Percentiles rank a stretch among this genome's conserved stretches.
Evolutionary conservation across 2,113 vertebrate species (phyloP).

Genomic region (Stigmatopora argus): DNA sequence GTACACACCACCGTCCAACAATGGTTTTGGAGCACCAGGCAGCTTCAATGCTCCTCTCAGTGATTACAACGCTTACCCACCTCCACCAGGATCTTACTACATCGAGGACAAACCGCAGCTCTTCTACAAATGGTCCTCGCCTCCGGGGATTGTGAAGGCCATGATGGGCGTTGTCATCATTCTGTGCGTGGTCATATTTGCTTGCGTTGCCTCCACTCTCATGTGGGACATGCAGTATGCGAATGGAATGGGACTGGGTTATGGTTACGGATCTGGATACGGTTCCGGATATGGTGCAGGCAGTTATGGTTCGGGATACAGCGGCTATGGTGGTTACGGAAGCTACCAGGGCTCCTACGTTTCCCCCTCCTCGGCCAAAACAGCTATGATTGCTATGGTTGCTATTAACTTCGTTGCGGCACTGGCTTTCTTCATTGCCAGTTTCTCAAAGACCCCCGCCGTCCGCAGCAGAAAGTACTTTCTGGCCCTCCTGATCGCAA

Average conservation of each 20-base stretch:
- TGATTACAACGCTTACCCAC: constrained; percentile 68
- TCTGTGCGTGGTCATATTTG: constrained; percentile 79
- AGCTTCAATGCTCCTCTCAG: constrained; percentile 64
- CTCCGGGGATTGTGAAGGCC: constrained; percentile 74
- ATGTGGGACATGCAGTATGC: constrained; percentile 82
- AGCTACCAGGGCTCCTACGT: constrained; percentile 63
- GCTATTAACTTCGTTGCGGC: constrained; percentile 76
- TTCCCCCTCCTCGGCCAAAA: constrained; percentile 78
- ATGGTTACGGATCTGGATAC: constrained; percentile 52
- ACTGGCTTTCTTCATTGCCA: constrained; percentile 72
- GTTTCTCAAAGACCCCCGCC: constrained; percentile 68
- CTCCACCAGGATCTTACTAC: constrained; percentile 80
- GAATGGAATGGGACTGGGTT: constrained; percentile 41
- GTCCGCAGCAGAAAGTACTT: constrained; percentile 76
- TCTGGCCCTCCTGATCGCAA: constrained; percentile 66
- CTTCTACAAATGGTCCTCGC: constrained; percentile 83
- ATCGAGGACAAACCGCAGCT: constrained; percentile 73
- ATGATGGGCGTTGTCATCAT: constrained; percentile 67
- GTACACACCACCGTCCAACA: constrained; percentile 66
- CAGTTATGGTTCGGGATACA: constrained; percentile 51
- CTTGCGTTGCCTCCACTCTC: constrained; percentile 85
- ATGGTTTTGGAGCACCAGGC: constrained; percentile 61
- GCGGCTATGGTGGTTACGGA: constrained; percentile 27
- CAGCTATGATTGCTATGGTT: constrained; percentile 81
- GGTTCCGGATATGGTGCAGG: constrained; percentile 27